Evolutionary conservation across 2,888 invertebrate species (phyloP).

Genomic region (Icerya purchasi): DNA sequence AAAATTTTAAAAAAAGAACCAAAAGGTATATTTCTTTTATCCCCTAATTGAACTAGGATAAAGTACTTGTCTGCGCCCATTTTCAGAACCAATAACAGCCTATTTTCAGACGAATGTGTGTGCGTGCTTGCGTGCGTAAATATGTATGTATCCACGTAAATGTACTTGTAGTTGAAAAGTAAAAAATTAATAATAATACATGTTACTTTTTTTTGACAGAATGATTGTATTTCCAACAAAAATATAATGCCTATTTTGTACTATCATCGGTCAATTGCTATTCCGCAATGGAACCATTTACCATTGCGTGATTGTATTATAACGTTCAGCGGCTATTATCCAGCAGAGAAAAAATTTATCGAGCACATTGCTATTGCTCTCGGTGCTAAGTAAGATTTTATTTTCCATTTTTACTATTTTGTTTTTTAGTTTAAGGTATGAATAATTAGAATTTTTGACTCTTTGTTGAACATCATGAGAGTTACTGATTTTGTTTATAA

Average conservation of each 20-base stretch:
- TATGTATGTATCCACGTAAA: background rate
- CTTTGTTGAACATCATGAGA: no score
- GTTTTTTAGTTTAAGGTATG: no score
- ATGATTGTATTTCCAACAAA: constrained; percentile 39
- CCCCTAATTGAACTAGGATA: no score
- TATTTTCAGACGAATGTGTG: no score
- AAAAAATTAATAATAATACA: constrained; percentile 1
- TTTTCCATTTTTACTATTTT: no score
- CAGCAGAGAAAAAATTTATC: constrained; percentile 49
- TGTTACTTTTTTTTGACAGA: constrained; percentile 25
- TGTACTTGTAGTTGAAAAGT: constrained; percentile 3
- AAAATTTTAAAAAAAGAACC: no score
- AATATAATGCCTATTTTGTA: constrained; percentile 39
- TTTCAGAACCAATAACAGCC: no score
- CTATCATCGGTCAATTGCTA: constrained; percentile 44
- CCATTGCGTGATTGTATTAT: constrained; percentile 49
- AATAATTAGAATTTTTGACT: no score
- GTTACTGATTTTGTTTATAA: no score
- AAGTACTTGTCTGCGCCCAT: no score
- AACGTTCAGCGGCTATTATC: constrained; percentile 54
- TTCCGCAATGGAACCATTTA: constrained; percentile 25
- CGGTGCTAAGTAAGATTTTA: constrained; percentile 39
- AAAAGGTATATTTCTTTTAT: no score
- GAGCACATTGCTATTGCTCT: constrained; percentile 43
- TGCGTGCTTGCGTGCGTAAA: no score